Conservation (phyloP, 2,888 invertebrate genomes). For the Eutolmus rufibarbis region DNA sequence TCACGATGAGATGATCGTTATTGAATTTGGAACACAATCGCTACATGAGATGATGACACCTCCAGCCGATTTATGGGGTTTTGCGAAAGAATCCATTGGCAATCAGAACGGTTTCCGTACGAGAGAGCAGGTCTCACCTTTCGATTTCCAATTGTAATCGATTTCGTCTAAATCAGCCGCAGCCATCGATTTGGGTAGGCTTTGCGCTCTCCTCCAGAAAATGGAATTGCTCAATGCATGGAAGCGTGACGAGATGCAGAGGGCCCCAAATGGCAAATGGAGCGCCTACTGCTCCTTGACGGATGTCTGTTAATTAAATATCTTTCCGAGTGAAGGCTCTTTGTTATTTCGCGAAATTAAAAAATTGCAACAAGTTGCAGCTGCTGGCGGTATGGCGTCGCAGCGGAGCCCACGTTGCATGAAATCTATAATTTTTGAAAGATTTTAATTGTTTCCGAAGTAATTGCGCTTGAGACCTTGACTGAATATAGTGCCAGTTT, state of each 20-base stretch:
- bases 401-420: background rate
- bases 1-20: background rate
- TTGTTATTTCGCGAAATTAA: background rate
- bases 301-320: background rate
- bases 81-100: background rate
- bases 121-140: background rate
- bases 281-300: background rate
- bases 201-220: background rate
- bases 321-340: background rate
- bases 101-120: background rate
- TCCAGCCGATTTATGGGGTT: background rate
- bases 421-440: background rate
- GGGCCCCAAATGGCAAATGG: background rate
- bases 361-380: background rate
- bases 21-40: background rate
- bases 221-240: background rate
- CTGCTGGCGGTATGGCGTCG: background rate
- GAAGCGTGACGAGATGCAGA: background rate
- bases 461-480: background rate
- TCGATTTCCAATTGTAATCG: background rate
- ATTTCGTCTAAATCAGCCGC: background rate
- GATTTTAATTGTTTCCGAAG: background rate
- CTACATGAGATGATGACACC: background rate
- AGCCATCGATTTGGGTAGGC: background rate
- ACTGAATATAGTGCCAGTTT: background rate